Evolutionary conservation across 2,113 vertebrate genomes (phyloP).

Genomic region (Trinectes maculatus): DNA sequence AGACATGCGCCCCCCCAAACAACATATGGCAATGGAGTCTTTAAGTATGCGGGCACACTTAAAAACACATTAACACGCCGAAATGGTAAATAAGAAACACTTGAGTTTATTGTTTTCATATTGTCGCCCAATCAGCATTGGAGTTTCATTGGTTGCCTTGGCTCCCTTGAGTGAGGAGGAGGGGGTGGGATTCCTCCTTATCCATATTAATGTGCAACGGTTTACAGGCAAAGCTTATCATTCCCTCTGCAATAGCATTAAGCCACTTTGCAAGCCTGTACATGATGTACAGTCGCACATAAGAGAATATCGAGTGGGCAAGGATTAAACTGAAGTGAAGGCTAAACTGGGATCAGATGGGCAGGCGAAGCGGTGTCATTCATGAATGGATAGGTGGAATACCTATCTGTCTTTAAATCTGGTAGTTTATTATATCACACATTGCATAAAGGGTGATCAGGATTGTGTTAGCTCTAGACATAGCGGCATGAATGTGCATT

Average conservation of each 20-base stretch:
- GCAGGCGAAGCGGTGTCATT: conserved; percentile 33
- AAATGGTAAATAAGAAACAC: conserved; percentile 65
- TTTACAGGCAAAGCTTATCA: conserved; percentile 61
- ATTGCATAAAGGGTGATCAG: conserved; percentile 11
- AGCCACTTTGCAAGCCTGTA: conserved; percentile 46
- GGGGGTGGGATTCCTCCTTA: conserved; percentile 50
- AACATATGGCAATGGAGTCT: conserved; percentile 47
- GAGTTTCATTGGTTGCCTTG: conserved; percentile 34
- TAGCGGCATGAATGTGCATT: too few relatives aligned
- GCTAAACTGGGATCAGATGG: conserved; percentile 48
- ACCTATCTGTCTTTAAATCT: not conserved
- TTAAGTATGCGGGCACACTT: conserved; percentile 37
- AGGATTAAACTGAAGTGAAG: conserved; percentile 67
- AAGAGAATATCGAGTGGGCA: conserved; percentile 56
- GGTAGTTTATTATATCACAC: conserved; percentile 13
- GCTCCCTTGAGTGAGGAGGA: conserved; percentile 23
- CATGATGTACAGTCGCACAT: conserved; percentile 62
- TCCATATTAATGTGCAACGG: conserved; percentile 61
- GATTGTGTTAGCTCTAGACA: not conserved
- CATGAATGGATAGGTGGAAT: conserved; percentile 50
- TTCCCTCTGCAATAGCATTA: conserved; percentile 60
- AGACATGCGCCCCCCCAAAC: conserved; percentile 22
- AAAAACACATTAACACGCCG: conserved; percentile 60
- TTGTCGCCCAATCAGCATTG: conserved; percentile 49
- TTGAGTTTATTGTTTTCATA: conserved; percentile 55